A percentile compares a stretch with the other conserved stretches of the same genome.
These are phyloP conservation scores for Aulostomus chinensis DNA, from an alignment of 2,797 vertebrate genomes.

Conservation along the genomic window DNA sequence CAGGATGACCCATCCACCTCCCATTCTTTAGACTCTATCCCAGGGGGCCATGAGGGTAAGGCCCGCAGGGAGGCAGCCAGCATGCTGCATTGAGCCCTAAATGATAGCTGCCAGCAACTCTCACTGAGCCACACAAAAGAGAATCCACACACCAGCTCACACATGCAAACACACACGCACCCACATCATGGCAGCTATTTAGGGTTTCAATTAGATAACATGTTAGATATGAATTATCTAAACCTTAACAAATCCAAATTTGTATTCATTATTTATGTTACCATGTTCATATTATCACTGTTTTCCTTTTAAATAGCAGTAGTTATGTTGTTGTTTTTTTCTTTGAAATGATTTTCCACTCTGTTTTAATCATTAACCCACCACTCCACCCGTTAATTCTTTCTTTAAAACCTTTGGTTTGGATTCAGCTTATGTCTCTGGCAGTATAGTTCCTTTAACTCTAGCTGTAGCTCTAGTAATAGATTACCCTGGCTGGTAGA, in stretches of 20 bases:
- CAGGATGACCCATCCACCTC: conserved; percentile 96
- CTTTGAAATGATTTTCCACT: too few relatives aligned
- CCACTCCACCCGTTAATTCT: conserved; percentile 14
- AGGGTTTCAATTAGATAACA: conserved; percentile 82
- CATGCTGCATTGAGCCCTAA: conserved; percentile 88
- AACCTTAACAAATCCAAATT: too few relatives aligned
- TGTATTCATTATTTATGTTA: conserved; percentile 48
- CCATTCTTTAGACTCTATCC: conserved; percentile 95
- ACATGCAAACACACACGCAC: conserved; percentile 19
- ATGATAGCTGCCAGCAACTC: conserved; percentile 72
- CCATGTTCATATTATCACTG: too few relatives aligned
- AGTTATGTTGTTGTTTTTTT: too few relatives aligned
- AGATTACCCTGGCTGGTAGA: conserved; percentile 62
- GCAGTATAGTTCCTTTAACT: conserved; percentile 75
- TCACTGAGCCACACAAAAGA: conserved; percentile 18
- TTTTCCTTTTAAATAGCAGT: conserved; percentile 34
- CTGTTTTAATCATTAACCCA: too few relatives aligned
- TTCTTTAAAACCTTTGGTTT: conserved; percentile 62
- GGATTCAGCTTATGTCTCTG: conserved; percentile 59
- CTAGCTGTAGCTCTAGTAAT: conserved; percentile 71
- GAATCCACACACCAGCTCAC: conserved; percentile 28
- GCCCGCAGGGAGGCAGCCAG: conserved; percentile 85
- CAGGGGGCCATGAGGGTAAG: conserved; percentile 99
- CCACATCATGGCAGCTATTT: conserved; percentile 63
- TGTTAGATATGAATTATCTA: too few relatives aligned